phyloP scores from a whole-genome alignment of 2,888 invertebrate species.

The Chorisops tibialis region DNA sequence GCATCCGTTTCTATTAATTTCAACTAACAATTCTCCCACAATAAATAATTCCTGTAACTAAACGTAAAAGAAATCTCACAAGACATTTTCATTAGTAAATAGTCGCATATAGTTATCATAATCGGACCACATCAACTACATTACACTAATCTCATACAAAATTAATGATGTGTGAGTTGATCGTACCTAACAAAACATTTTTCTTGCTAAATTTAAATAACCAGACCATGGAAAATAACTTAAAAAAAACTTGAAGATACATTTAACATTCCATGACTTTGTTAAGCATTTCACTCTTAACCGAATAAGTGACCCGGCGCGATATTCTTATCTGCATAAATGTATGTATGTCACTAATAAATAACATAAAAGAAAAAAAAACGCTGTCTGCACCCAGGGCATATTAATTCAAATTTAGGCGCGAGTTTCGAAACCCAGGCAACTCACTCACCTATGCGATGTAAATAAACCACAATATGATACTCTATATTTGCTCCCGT shows the following conservation, averaged over 20 bases:
- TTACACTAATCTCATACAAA: constrained; percentile 22
- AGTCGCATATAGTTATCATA: background rate
- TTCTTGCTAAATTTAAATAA: constrained; percentile 25
- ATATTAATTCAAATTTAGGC: constrained; percentile 4
- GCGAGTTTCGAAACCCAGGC: background rate
- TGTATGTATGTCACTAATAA: constrained; percentile 19
- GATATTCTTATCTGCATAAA: constrained; percentile 21
- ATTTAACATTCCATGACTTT: background rate
- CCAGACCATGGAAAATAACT: constrained; percentile 14
- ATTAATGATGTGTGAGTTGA: constrained; percentile 19
- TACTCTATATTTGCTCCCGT: background rate
- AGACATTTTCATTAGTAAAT: too few relatives aligned
- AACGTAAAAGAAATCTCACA: too few relatives aligned
- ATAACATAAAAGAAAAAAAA: background rate
- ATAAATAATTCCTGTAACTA: too few relatives aligned
- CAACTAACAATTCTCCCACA: too few relatives aligned
- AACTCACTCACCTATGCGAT: background rate
- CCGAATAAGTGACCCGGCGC: constrained; percentile 16
- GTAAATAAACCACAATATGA: background rate
- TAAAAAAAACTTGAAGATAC: constrained; percentile 1
- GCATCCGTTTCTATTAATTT: too few relatives aligned
- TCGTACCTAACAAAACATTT: constrained; percentile 19
- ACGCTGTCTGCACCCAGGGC: background rate
- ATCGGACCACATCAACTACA: background rate
- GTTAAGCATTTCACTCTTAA: background rate